Percentiles rank a stretch among this genome's conserved stretches.
phyloP scores from a whole-genome alignment of 92 coral and sea anemone genomes.

The Galaxea fascicularis region DNA sequence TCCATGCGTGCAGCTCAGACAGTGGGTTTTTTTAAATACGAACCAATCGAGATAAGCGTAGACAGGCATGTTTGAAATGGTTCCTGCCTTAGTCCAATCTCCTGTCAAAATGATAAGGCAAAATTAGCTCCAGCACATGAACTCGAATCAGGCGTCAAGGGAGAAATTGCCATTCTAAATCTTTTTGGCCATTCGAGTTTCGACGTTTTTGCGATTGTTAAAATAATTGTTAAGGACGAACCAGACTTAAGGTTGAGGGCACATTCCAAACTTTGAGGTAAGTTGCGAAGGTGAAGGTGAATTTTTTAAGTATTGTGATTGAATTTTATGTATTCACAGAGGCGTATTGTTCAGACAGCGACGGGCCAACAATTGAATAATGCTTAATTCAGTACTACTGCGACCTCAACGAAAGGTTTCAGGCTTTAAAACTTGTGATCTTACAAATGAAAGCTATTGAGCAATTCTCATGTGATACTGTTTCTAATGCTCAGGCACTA shows the following conservation, averaged over 20 bases:
- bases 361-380: too few relatives aligned
- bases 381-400: too few relatives aligned
- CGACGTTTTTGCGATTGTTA: background rate
- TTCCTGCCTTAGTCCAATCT: background rate
- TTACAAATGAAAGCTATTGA: too few relatives aligned
- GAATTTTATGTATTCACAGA: too few relatives aligned
- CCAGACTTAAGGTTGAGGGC: background rate
- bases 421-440: too few relatives aligned
- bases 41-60: background rate
- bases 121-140: background rate
- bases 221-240: background rate
- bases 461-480: too few relatives aligned
- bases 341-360: too few relatives aligned
- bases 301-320: too few relatives aligned
- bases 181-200: background rate
- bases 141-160: background rate
- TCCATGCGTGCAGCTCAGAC: background rate
- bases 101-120: background rate
- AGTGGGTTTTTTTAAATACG: background rate
- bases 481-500: too few relatives aligned
- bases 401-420: too few relatives aligned
- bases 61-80: constrained; percentile 36
- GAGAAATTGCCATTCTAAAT: background rate
- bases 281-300: background rate
- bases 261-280: background rate